Base-by-base conservation (phyloP, 2,888 invertebrate species). In the Aricia artaxerxes region DNA sequence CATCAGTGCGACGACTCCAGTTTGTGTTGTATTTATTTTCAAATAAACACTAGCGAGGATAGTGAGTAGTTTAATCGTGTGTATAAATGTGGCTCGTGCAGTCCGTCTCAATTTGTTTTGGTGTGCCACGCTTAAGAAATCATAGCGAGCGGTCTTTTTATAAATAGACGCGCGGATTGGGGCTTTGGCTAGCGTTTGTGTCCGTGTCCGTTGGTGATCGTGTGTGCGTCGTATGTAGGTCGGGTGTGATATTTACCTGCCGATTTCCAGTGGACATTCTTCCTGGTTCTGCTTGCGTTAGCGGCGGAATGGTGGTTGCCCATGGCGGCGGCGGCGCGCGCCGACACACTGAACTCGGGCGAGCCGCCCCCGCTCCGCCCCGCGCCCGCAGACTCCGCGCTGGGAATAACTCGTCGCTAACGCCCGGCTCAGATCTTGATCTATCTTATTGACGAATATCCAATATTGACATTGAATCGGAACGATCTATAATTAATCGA, bases 221-320 rank as follows among this genome's bases (percentile, higher is more conserved):
- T 73, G 79, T 77, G 81, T 82, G 77, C 81, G 78, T 80, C 81
- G 81, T 83, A 81, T 49, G 82, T 80, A 79, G 72, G 78, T 79
- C 60, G 78, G 82, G 83, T 80, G 83, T 84, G 81, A 85, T 82
- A 83, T 82, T 93, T 96, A 97, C 97, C 97, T 97, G 97, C 97
- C 85, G 97, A 96, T 94, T 97, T 97, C 97, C 97, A 97, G 94
- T 97, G 97, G 86, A 97, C 96, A 95, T 96, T 97, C 94, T 97
- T 97, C 88, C 96, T 96, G 88, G 95, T 96, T 90, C 95, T 94
- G 83, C 88, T 86, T 86, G 91, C 89, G 88, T 92, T 91, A 86
- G 93, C 88, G 89, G 90, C 90, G 85, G 94, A 94, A 85, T 94
- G 93, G 81, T 92, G 92, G 91, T 94, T 94, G 91, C 94, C 94